Evolutionary conservation across 2,888 invertebrate genomes (phyloP), one percentile per base, ranked within the genome.

Genomic region (Campoletis raptor): DNA sequence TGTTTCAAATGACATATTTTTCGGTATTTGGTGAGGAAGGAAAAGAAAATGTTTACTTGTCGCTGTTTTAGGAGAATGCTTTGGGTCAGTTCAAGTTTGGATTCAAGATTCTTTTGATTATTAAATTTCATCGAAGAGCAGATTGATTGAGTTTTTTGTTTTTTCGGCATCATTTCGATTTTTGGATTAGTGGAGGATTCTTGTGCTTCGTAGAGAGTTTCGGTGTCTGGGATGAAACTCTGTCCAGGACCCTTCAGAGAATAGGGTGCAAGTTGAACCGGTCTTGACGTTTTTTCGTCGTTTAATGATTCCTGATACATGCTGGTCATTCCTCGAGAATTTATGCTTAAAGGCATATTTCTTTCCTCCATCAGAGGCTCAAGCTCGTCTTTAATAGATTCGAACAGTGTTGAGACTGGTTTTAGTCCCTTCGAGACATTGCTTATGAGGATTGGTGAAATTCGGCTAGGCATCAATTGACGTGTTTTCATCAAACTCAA

Each of bases 401-500:
- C 89, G 73, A 92, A 88, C 7, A 93, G 83, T 9, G 90, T 85
- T 5, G 91, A 86, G 1, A 92, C 89, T 7, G 94, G 93, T 37
- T 88, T 87, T 36, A 91, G 86, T 3, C 92, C 93, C 83, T 85
- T 90, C 48, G 92, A 92, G 15, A 93, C 90, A 90, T 93, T 93
- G 42, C 90, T 91, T 81, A 94, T 92, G 24, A 94, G 83, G 30
- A 93, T 72, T 0, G 92, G 91, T 36, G 92, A 89, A 15, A 91
- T 88, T 67, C 91, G 91, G 24, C 88, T 89, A 2, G 90, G 67
- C 37, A 85, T 82, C 2, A 91, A 85, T 80, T 93, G 93, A 21
- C 89, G 91, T 9, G 90, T 92, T 88, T 94, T 94, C 90, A 94
- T 93, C 52, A 93, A 90, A 84, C 92, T 92, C 86, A 94, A 85